Conservation (phyloP, 2,888 invertebrate species). For the Acanthosoma haemorrhoidale region DNA sequence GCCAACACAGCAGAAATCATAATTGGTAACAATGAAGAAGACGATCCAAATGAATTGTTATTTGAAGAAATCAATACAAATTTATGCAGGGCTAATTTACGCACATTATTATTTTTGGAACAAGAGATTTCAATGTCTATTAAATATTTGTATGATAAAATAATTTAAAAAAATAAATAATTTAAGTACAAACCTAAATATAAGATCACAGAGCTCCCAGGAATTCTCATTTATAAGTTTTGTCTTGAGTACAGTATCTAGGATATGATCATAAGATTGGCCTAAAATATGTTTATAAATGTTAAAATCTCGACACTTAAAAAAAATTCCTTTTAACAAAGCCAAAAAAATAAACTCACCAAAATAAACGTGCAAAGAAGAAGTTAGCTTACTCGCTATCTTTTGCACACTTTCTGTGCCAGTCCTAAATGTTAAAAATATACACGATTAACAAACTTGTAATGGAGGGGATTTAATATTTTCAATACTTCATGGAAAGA, state of each 20-base stretch:
- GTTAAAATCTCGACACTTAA: not conserved
- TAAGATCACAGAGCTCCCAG: slow-evolving; percentile 39
- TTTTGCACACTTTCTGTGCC: slow-evolving; percentile 39
- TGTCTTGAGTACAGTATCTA: slow-evolving; percentile 42
- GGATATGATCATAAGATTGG: slow-evolving; percentile 41
- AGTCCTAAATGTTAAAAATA: slow-evolving; percentile 35
- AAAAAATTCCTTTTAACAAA: slow-evolving; percentile 5
- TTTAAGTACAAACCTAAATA: slow-evolving; percentile 37
- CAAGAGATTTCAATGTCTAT: no score
- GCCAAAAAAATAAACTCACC: slow-evolving; percentile 36
- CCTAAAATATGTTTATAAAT: slow-evolving; percentile 36
- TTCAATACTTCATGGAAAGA: not conserved
- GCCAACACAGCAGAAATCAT: no score
- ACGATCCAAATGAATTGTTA: no score
- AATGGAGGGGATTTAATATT: not conserved
- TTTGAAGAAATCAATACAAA: no score
- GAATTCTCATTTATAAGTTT: slow-evolving; percentile 39
- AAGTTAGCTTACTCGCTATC: slow-evolving; percentile 39
- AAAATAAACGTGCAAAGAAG: slow-evolving; percentile 39
- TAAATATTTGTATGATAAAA: no score
- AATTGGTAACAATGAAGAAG: no score
- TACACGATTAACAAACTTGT: no score
- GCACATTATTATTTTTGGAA: no score
- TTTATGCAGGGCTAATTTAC: no score
- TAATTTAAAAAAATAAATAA: not conserved